Conservation (phyloP, 1,140 invertebrate genomes). For the Neodiprion pinetum region DNA sequence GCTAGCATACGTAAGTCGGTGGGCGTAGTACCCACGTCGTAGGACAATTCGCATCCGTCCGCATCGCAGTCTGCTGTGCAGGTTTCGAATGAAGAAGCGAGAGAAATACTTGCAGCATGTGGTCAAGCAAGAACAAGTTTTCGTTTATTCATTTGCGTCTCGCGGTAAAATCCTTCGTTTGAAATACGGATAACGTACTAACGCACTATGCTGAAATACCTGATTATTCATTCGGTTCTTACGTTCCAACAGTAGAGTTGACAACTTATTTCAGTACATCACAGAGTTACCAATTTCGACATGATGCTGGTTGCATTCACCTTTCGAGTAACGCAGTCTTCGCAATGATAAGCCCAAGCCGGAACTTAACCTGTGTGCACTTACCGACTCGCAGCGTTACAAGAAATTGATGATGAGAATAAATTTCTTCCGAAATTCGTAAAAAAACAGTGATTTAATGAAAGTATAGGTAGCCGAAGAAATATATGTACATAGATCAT, state of each 20-base stretch:
- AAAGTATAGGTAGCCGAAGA: no score
- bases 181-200: neutral
- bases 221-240: neutral
- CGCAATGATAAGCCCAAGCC: no score
- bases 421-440: no score
- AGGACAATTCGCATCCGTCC: neutral
- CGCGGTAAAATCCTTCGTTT: neutral
- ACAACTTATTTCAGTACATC: no score
- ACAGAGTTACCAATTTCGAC: no score
- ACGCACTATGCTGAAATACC: neutral
- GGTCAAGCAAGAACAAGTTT: neutral
- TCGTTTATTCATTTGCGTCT: neutral
- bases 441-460: no score
- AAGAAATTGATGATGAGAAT: no score
- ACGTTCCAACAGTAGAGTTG: neutral
- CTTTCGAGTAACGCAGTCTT: no score
- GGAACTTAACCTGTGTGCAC: no score
- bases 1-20: neutral
- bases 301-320: no score
- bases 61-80: neutral
- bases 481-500: no score
- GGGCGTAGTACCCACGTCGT: neutral
- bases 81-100: neutral
- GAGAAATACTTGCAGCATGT: neutral
- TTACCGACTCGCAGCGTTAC: no score